A percentile compares a stretch with the other conserved stretches of the same genome.
Evolutionary conservation across 2,888 invertebrate genomes (phyloP).

Genomic region (Patella ulyssiponensis): DNA sequence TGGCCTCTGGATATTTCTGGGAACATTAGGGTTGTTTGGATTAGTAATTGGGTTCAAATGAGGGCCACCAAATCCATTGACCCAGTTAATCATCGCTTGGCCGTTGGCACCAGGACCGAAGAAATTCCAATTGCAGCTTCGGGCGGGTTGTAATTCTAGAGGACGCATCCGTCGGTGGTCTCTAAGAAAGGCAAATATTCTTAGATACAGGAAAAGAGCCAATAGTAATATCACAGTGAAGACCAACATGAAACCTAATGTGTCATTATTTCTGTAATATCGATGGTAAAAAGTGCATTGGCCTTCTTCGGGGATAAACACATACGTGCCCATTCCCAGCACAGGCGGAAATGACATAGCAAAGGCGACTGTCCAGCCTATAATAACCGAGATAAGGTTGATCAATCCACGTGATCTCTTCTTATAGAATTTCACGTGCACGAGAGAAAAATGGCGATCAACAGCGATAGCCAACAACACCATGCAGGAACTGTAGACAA

Average conservation of each 20-base stretch:
- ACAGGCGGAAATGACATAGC: conserved; percentile 65
- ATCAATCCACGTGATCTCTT: conserved; percentile 56
- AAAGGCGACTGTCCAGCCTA: conserved; percentile 62
- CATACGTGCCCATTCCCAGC: conserved; percentile 62
- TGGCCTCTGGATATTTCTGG: conserved; percentile 40
- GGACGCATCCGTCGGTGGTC: conserved; percentile 64
- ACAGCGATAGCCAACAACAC: conserved; percentile 59
- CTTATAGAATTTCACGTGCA: conserved; percentile 56
- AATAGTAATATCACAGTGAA: conserved; percentile 52
- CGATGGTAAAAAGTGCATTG: conserved; percentile 64
- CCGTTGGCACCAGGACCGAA: conserved; percentile 65
- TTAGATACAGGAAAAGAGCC: conserved; percentile 55
- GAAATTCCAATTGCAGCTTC: conserved; percentile 67
- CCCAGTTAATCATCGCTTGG: conserved; percentile 60
- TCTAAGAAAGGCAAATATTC: conserved; percentile 61
- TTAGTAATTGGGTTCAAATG: conserved; percentile 45
- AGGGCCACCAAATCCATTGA: conserved; percentile 59
- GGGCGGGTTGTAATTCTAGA: conserved; percentile 57
- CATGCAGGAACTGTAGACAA: conserved; percentile 60
- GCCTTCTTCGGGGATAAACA: conserved; percentile 58
- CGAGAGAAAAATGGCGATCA: conserved; percentile 60
- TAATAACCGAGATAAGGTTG: conserved; percentile 53
- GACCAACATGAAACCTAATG: conserved; percentile 61
- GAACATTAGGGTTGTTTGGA: conserved; percentile 46
- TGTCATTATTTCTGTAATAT: conserved; percentile 61